A percentile compares a stretch with the other conserved stretches of the same genome.
phyloP scores from a whole-genome alignment of 1,140 invertebrate genomes.

The Ceratosolen fusciceps region DNA sequence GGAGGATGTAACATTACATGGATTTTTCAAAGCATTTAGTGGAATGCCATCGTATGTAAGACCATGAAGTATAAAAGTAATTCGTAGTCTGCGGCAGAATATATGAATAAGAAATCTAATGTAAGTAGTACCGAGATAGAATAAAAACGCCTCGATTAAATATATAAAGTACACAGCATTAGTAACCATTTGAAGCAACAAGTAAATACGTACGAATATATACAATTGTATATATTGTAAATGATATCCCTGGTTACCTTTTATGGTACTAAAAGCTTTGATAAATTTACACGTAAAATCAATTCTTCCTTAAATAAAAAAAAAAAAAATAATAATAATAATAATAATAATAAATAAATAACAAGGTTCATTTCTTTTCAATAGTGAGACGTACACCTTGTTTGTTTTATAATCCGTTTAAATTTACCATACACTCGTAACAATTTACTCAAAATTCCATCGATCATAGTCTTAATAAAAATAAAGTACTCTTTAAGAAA shows the following conservation, averaged over 20 bases:
- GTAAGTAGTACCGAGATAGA: background rate
- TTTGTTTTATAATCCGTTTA: constrained; percentile 31
- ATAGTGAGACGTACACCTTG: constrained; percentile 25
- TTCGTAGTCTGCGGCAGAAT: constrained; percentile 21
- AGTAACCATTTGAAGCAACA: constrained; percentile 34
- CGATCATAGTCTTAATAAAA: constrained; percentile 47
- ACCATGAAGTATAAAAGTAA: constrained; percentile 14
- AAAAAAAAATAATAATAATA: too few relatives aligned
- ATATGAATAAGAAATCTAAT: background rate
- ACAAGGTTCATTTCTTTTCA: too few relatives aligned
- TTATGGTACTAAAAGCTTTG: constrained; percentile 36
- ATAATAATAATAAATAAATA: too few relatives aligned
- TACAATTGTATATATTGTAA: background rate
- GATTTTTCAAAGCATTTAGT: constrained; percentile 16
- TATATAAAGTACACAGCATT: background rate
- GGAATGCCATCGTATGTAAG: constrained; percentile 4
- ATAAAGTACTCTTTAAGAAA: constrained; percentile 49
- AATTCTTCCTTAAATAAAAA: constrained; percentile 22
- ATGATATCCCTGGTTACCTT: constrained; percentile 21
- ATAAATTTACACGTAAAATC: constrained; percentile 41
- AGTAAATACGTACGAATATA: constrained; percentile 8
- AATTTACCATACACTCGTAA: constrained; percentile 39
- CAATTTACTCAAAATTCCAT: constrained; percentile 37
- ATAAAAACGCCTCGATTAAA: background rate
- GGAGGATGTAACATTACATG: background rate